Conservation (phyloP, 2,113 vertebrate species). For the Clarias gariepinus region DNA sequence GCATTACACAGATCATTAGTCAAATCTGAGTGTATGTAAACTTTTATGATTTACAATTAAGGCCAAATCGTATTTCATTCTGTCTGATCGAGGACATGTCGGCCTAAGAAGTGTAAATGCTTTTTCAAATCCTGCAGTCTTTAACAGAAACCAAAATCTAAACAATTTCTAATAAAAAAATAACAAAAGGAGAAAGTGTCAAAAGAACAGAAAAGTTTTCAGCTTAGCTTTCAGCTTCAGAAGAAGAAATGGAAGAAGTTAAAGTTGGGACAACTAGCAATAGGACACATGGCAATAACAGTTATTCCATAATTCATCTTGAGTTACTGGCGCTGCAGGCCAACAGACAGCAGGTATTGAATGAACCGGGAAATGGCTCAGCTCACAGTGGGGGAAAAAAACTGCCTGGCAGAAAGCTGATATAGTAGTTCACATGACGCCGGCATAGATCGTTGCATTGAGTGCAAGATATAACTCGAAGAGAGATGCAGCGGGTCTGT, state of each 20-base stretch:
- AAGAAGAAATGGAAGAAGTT: slow-evolving; percentile 27
- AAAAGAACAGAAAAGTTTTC: neutral
- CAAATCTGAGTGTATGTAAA: neutral
- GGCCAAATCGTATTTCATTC: neutral
- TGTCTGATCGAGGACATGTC: neutral
- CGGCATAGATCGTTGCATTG: slow-evolving; percentile 47
- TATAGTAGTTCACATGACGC: slow-evolving; percentile 66
- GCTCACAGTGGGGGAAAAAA: slow-evolving; percentile 63
- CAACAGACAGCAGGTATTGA: slow-evolving; percentile 51
- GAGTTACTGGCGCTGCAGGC: slow-evolving; percentile 44
- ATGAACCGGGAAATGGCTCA: slow-evolving; percentile 68
- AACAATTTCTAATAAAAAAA: neutral
- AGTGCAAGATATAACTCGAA: slow-evolving; percentile 60
- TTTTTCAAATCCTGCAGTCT: neutral
- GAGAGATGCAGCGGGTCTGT: slow-evolving; percentile 46
- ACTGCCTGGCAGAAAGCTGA: slow-evolving; percentile 68
- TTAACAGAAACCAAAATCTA: neutral
- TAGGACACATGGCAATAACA: slow-evolving; percentile 20
- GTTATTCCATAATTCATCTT: slow-evolving; percentile 34
- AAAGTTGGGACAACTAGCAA: neutral
- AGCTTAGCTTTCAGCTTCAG: neutral
- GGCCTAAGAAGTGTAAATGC: neutral
- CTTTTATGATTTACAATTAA: neutral
- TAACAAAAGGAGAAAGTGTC: neutral
- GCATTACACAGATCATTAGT: no score